Percentiles rank a stretch among this genome's conserved stretches.
These are phyloP conservation scores for Campoletis raptor DNA, from an alignment of 2,888 invertebrate genomes.

Conservation along the genomic window DNA sequence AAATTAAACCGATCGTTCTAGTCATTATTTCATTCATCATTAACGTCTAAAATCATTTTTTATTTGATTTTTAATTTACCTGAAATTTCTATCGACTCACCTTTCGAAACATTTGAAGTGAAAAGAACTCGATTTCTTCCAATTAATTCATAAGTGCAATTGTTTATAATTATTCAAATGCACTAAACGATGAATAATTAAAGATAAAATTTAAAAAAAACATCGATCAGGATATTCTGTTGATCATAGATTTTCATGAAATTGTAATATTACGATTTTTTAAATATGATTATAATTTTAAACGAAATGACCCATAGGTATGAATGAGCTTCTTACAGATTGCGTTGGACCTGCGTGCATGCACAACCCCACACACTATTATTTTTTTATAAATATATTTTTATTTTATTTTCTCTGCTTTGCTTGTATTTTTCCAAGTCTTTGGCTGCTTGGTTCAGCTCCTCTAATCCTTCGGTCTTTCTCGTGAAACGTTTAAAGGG, in stretches of 20 bases:
- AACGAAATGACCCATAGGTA: constrained; percentile 2
- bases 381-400: constrained; percentile 33
- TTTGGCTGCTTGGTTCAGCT: neutral
- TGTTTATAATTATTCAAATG: neutral
- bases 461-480: constrained; percentile 48
- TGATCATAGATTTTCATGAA: neutral
- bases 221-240: neutral
- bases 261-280: neutral
- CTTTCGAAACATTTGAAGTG: neutral
- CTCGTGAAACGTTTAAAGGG: constrained; percentile 68
- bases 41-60: neutral
- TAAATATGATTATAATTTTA: neutral
- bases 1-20: neutral
- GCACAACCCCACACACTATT: constrained; percentile 12
- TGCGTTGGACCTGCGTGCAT: neutral
- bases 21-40: neutral
- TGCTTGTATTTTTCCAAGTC: constrained; percentile 40
- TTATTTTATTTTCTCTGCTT: constrained; percentile 21
- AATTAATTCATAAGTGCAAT: neutral
- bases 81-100: neutral
- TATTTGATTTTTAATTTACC: neutral
- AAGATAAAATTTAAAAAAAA: neutral
- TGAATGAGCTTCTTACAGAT: constrained; percentile 3
- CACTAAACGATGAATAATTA: neutral
- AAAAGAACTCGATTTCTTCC: neutral